These are phyloP conservation scores for Spondyliosoma cantharus DNA, from an alignment of 2,797 vertebrate genomes.

Conservation along the genomic window DNA sequence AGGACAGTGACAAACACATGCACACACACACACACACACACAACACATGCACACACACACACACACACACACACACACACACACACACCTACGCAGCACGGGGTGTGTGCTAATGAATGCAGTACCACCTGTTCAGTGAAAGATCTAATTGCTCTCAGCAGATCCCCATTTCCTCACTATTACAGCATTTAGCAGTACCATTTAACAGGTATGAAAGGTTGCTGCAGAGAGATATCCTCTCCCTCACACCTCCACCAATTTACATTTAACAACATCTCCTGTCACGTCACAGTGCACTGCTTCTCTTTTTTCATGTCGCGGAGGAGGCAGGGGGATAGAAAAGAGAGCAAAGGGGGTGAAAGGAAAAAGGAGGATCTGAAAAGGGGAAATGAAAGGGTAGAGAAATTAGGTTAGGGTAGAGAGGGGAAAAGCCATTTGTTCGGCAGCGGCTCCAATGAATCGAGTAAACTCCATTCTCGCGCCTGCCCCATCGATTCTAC, in stretches of 20 bases:
- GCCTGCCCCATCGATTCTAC: not conserved
- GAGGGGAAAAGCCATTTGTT: constrained; percentile 45
- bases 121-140: constrained; percentile 79
- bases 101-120: constrained; percentile 75
- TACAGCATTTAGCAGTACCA: constrained; percentile 60
- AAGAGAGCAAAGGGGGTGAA: not conserved
- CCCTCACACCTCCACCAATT: constrained; percentile 45
- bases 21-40: too few species aligned
- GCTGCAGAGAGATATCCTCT: constrained; percentile 39
- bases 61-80: constrained; percentile 30
- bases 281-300: constrained; percentile 9
- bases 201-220: constrained; percentile 73
- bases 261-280: constrained; percentile 43
- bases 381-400: constrained; percentile 39
- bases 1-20: constrained; percentile 40
- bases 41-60: constrained; percentile 8
- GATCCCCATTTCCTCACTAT: constrained; percentile 73
- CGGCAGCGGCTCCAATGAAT: constrained; percentile 33
- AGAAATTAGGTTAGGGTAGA: constrained; percentile 43
- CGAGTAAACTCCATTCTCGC: constrained; percentile 38
- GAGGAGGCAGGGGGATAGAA: constrained; percentile 19
- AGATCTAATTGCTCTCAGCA: constrained; percentile 78
- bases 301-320: not conserved
- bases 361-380: constrained; percentile 3
- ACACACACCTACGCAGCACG: constrained; percentile 35